Conservation (phyloP, 2,113 vertebrate genomes). For the Dipodomys ordii region DNA sequence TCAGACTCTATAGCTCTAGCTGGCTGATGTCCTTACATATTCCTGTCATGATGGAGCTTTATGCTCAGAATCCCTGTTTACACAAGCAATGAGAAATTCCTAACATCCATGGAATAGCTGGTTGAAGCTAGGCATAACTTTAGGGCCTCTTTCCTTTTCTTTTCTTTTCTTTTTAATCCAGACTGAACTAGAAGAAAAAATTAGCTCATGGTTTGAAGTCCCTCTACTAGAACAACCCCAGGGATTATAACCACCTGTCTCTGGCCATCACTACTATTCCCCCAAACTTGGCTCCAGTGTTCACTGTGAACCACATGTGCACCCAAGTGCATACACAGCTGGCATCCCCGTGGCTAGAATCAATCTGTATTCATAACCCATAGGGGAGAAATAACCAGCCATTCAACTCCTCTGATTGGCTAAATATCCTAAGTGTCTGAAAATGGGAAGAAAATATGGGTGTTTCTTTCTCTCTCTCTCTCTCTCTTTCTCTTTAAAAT, state of each 20-base stretch:
- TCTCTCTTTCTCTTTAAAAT: neutral
- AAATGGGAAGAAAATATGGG: conserved; percentile 78
- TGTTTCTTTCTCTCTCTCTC: neutral
- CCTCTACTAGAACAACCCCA: too few relatives aligned
- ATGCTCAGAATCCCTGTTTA: neutral
- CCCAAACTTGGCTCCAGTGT: accelerated
- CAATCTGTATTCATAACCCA: conserved; percentile 26
- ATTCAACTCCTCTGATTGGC: conserved; percentile 61
- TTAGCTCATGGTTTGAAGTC: neutral
- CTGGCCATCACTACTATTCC: too few relatives aligned
- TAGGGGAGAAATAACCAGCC: conserved; percentile 5
- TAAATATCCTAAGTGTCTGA: conserved; percentile 83
- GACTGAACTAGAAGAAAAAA: neutral
- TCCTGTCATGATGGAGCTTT: neutral
- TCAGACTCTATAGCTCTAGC: neutral
- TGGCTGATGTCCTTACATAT: neutral
- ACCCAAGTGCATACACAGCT: neutral
- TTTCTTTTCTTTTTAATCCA: neutral
- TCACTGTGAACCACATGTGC: too few relatives aligned
- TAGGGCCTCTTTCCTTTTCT: neutral
- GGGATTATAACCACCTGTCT: neutral
- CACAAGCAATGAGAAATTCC: neutral
- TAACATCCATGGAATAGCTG: neutral
- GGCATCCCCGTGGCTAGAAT: neutral
- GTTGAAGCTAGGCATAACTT: neutral